Evolutionary conservation across 2,888 invertebrate genomes (phyloP).

Genomic region (Sclerodermus sp.): DNA sequence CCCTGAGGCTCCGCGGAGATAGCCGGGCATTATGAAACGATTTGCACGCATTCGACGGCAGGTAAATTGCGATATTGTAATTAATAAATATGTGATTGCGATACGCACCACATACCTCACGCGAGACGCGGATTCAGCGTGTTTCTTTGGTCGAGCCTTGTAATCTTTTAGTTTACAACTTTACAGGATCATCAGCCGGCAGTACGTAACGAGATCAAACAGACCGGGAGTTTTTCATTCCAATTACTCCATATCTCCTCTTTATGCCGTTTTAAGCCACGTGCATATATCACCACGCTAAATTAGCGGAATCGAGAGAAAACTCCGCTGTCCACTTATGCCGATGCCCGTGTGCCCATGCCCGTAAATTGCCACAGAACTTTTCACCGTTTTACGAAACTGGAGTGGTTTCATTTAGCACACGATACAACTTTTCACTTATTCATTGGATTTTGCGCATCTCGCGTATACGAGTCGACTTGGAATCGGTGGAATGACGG

Average conservation of each 20-base stretch:
- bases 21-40: not conserved
- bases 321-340: too few relatives aligned
- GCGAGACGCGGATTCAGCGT: conserved; percentile 29
- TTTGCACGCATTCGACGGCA: conserved; percentile 1
- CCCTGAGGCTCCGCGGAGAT: too few relatives aligned
- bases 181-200: conserved; percentile 36
- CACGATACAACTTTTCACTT: too few relatives aligned
- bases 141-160: conserved; percentile 16
- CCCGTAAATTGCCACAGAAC: too few relatives aligned
- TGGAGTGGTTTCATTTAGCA: too few relatives aligned
- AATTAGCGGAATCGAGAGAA: too few relatives aligned
- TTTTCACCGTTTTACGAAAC: too few relatives aligned
- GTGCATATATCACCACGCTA: too few relatives aligned
- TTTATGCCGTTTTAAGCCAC: too few relatives aligned
- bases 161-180: conserved; percentile 6
- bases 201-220: conserved; percentile 40
- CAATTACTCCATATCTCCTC: conserved; percentile 20
- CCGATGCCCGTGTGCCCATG: too few relatives aligned
- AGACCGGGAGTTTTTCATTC: conserved; percentile 49
- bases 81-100: conserved; percentile 47
- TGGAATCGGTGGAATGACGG: conserved; percentile 33
- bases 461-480: conserved; percentile 9
- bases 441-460: conserved; percentile 21
- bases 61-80: conserved; percentile 17
- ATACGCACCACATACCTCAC: conserved; percentile 48